Conservation (phyloP, 2,888 invertebrate species). For the Macaria liturata region DNA sequence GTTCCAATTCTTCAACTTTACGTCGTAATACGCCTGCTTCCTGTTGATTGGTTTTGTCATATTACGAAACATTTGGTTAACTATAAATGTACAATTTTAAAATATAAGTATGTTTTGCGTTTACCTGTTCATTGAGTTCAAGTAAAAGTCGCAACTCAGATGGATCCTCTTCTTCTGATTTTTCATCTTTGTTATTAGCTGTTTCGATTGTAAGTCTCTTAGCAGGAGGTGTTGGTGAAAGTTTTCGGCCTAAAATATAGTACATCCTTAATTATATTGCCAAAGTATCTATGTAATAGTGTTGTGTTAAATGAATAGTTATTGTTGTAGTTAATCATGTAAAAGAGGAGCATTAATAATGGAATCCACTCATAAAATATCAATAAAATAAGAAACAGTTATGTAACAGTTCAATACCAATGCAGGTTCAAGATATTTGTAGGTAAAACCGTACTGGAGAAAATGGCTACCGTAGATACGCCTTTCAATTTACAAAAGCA, state of each 20-base stretch:
- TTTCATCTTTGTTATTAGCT: conserved; percentile 87
- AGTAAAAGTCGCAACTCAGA: conserved; percentile 92
- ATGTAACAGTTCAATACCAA: conserved; percentile 42
- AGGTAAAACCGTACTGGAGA: conserved; percentile 65
- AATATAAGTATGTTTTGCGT: neutral
- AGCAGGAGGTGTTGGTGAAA: conserved; percentile 86
- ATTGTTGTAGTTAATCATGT: conserved; percentile 24
- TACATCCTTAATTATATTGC: neutral
- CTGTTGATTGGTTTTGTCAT: conserved; percentile 51
- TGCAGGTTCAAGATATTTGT: conserved; percentile 40
- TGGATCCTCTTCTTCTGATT: conserved; percentile 91
- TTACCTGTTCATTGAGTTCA: conserved; percentile 93
- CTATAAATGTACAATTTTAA: neutral
- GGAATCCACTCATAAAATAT: conserved; percentile 36
- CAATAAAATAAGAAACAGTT: conserved; percentile 24
- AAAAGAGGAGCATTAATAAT: conserved; percentile 34
- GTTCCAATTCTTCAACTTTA: conserved; percentile 93
- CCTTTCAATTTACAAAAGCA: conserved; percentile 61
- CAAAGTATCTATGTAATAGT: conserved; percentile 3
- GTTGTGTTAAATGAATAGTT: conserved; percentile 2
- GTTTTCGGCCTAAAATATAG: conserved; percentile 83
- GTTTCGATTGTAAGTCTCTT: conserved; percentile 86
- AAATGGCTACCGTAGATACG: conserved; percentile 81
- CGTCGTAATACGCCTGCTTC: conserved; percentile 92
- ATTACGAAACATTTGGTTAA: neutral